Conservation (phyloP, 2,888 invertebrate species). For the Tortricodes alternella region DNA sequence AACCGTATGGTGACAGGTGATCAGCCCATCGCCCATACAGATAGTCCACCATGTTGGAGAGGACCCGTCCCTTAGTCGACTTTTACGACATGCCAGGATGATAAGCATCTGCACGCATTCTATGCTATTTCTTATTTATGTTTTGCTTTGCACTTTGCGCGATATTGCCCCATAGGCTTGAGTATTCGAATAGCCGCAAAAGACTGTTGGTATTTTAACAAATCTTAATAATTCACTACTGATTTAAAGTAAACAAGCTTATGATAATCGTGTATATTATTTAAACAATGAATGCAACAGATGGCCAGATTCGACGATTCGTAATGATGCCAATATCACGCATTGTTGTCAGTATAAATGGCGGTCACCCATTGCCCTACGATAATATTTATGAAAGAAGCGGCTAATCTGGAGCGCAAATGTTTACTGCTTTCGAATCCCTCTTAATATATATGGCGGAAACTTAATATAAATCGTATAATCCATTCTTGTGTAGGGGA, state of each 20-base stretch:
- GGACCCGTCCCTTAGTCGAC: too few species aligned
- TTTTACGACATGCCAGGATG: too few species aligned
- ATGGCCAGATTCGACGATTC: conserved; percentile 59
- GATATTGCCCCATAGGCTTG: conserved; percentile 38
- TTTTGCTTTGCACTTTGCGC: too few species aligned
- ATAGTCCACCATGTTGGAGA: too few species aligned
- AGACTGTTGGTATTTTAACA: too few species aligned
- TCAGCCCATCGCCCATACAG: too few species aligned
- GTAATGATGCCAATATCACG: conserved; percentile 63
- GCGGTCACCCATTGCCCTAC: conserved; percentile 61
- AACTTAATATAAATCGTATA: conserved; percentile 82
- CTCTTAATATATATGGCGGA: conserved; percentile 78
- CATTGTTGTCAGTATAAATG: conserved; percentile 76
- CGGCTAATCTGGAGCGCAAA: conserved; percentile 57
- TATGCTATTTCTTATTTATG: too few species aligned
- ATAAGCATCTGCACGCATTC: too few species aligned
- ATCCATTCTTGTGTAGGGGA: conserved; percentile 75
- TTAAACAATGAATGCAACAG: conserved; percentile 50
- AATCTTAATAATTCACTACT: too few species aligned
- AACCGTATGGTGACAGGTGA: too few species aligned
- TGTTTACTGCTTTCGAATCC: conserved; percentile 65
- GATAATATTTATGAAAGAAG: conserved; percentile 69
- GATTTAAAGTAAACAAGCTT: neutral
- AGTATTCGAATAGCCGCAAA: conserved; percentile 39
- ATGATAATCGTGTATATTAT: conserved; percentile 4